Evolutionary conservation across 2,888 invertebrate species (phyloP).

Genomic region (Amphipyra berbera): DNA sequence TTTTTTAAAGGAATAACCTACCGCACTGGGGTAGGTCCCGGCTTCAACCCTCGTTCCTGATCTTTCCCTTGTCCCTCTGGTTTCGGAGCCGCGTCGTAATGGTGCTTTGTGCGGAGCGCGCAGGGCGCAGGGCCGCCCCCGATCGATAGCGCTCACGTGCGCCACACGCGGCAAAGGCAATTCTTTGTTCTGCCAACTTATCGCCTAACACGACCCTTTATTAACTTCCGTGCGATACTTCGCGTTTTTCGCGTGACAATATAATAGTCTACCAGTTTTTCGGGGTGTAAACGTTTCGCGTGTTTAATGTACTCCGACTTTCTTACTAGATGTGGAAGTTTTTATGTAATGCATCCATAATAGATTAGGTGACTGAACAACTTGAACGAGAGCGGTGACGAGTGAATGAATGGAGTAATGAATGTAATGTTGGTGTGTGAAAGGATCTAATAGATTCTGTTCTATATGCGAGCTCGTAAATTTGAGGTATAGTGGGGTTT

Average conservation of each 20-base stretch:
- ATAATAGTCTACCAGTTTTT: slow-evolving; percentile 52
- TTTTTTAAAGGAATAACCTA: slow-evolving; percentile 39
- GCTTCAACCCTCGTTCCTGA: slow-evolving; percentile 30
- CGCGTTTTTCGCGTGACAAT: slow-evolving; percentile 60
- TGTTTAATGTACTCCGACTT: slow-evolving; percentile 43
- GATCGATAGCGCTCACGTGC: slow-evolving; percentile 72
- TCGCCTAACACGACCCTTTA: slow-evolving; percentile 64
- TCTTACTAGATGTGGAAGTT: slow-evolving; percentile 39
- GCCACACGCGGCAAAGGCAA: slow-evolving; percentile 60
- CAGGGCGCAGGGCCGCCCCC: slow-evolving; percentile 65
- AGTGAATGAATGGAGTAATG: slow-evolving; percentile 32
- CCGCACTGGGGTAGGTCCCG: slow-evolving; percentile 35
- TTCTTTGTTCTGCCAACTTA: slow-evolving; percentile 70
- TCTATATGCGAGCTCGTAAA: slow-evolving; percentile 31
- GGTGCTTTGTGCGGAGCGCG: slow-evolving; percentile 66
- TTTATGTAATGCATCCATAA: slow-evolving; percentile 32
- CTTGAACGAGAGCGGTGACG: slow-evolving; percentile 26
- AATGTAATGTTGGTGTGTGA: slow-evolving; percentile 22
- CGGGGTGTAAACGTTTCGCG: slow-evolving; percentile 50
- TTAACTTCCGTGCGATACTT: slow-evolving; percentile 64
- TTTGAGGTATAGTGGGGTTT: slow-evolving; percentile 36
- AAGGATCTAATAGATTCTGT: slow-evolving; percentile 17
- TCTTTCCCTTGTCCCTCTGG: slow-evolving; percentile 26
- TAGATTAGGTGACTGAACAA: slow-evolving; percentile 21
- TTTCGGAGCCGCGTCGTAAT: slow-evolving; percentile 54